phyloP scores from a whole-genome alignment of 1,140 invertebrate genomes.

The Habropoda laboriosa region DNA sequence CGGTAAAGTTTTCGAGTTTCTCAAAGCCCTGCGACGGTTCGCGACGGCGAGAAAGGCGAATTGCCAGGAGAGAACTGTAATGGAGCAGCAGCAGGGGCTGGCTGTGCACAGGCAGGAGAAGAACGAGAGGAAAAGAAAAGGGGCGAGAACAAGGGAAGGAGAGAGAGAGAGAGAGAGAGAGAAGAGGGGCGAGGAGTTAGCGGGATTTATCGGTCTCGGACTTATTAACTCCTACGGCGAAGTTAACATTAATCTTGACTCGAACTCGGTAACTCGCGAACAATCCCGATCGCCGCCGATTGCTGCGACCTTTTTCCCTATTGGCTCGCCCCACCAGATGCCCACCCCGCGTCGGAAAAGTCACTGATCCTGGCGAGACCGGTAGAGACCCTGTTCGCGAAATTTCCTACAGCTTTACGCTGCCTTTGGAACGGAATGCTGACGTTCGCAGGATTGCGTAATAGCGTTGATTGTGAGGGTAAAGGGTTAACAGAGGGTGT shows the following conservation, averaged over 20 bases:
- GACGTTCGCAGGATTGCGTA: neutral
- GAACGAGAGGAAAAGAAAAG: slow-evolving; percentile 39
- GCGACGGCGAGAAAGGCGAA: slow-evolving; percentile 45
- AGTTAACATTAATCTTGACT: slow-evolving; percentile 68
- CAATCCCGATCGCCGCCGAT: slow-evolving; percentile 64
- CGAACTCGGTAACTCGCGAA: slow-evolving; percentile 64
- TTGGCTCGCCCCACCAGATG: slow-evolving; percentile 16
- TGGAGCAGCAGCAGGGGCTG: slow-evolving; percentile 36
- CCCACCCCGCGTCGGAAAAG: neutral
- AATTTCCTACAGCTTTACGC: neutral
- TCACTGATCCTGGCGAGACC: neutral
- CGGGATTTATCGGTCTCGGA: slow-evolving; percentile 63
- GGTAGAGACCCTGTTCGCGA: neutral
- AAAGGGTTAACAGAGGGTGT: no score
- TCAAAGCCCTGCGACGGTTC: slow-evolving; percentile 56
- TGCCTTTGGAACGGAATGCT: no score
- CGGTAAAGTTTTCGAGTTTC: slow-evolving; percentile 66
- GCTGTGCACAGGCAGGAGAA: slow-evolving; percentile 21
- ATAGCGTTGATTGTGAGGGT: no score
- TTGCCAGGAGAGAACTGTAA: slow-evolving; percentile 35
- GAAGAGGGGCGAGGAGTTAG: slow-evolving; percentile 22
- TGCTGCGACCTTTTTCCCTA: slow-evolving; percentile 56
- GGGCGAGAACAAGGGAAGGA: neutral
- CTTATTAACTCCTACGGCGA: slow-evolving; percentile 65
- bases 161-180: neutral